phyloP scores from a whole-genome alignment of 2,113 vertebrate species.

The Polypterus senegalus region DNA sequence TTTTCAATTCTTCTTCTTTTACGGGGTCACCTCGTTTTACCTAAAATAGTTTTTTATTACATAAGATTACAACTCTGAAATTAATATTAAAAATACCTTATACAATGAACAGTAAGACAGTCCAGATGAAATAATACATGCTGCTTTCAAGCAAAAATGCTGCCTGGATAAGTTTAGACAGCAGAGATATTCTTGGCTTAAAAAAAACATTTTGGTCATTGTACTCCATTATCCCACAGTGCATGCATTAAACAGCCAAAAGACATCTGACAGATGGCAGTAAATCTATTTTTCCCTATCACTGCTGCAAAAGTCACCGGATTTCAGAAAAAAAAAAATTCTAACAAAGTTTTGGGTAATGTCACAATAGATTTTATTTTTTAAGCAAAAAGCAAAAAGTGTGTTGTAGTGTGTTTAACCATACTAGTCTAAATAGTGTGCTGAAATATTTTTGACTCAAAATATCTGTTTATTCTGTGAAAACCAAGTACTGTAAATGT shows the following conservation, averaged over 20 bases:
- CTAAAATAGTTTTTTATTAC: constrained; percentile 30
- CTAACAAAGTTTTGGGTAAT: too few relatives aligned
- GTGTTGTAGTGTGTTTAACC: too few relatives aligned
- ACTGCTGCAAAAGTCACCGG: constrained; percentile 7
- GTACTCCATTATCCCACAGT: background rate
- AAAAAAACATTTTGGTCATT: background rate
- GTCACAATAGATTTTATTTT: too few relatives aligned
- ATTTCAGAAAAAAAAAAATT: constrained; percentile 4
- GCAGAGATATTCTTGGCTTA: background rate
- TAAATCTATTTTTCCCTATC: background rate
- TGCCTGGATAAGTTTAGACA: background rate
- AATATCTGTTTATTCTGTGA: too few relatives aligned
- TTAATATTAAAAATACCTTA: background rate
- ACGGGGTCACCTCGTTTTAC: constrained; percentile 40
- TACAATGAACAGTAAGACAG: background rate
- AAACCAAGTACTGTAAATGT: too few relatives aligned
- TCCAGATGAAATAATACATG: background rate
- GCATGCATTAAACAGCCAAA: background rate
- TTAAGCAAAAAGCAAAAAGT: too few relatives aligned
- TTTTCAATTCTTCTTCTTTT: constrained; percentile 41
- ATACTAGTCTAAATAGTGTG: too few relatives aligned
- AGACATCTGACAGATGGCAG: background rate
- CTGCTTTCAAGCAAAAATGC: background rate
- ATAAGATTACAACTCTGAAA: too few relatives aligned
- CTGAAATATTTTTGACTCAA: too few relatives aligned